Base-by-base conservation (phyloP, 2,888 invertebrate genomes). In the Scaptodrosophila latifasciaeformis region DNA sequence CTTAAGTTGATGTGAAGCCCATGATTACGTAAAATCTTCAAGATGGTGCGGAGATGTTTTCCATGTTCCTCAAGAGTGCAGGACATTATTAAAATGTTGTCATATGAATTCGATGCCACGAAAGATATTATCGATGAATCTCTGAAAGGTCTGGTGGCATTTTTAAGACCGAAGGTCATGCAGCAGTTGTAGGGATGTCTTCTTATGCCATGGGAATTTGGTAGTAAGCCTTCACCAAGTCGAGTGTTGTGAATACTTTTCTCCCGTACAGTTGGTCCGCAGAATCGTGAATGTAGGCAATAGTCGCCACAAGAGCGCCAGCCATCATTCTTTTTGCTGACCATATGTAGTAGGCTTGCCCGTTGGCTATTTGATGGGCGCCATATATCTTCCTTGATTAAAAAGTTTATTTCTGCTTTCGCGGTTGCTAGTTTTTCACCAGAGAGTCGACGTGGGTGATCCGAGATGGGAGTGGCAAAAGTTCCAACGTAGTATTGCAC, bases 311-410 rank as follows among this genome's bases (percentile, higher is more conserved):
- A 82, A 0, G 80, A 70, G 82, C 0, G n/a, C n/a, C n/a, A n/a
- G n/a, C n/a, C n/a, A n/a, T n/a, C n/a, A n/a, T n/a, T n/a, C n/a
- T n/a, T n/a, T n/a, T n/a, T n/a, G n/a, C n/a, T n/a, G n/a, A n/a
- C n/a, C n/a, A n/a, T n/a, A n/a, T n/a, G n/a, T n/a, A 87, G 59
- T 1, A 84, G 87, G 37, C 77, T 83, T 0, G 86, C 70, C 85
- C 84, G 87, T 1, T 69, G 59, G 30, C 85, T 85, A 2, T 76
- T 81, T 0, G 86, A 87, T 0, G 84, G 86, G 2, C 85, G 67
- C 29, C 84, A 84, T 9, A 87, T 84, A 0, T 85, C 87, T 15
- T 70, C 56, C 15, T 86, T 72, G 1, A 63, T 9, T 6, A 61
- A 17, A 12, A 37, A 43, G 6, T 54, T 18, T 19, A 57, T 57